Evolutionary conservation across 2,113 vertebrate genomes (phyloP).

Genomic region (Phalacrocorax carbo): DNA sequence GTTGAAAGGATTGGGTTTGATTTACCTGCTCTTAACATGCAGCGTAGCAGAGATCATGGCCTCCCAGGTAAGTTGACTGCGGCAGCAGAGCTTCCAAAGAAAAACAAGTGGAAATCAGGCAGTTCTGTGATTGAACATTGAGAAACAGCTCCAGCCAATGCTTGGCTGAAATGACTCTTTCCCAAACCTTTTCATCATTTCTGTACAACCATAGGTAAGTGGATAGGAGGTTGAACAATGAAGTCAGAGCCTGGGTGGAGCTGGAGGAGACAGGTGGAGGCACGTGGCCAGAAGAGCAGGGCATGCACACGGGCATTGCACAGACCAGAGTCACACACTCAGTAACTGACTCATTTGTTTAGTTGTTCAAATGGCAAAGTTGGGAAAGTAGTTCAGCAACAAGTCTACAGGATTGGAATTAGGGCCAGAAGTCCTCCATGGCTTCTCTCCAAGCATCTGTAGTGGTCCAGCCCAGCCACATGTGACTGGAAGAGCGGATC

Average conservation of each 20-base stretch:
- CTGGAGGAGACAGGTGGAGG: neutral
- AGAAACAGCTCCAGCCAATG: neutral
- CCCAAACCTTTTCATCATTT: neutral
- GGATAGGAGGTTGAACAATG: neutral
- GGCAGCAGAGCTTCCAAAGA: neutral
- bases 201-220: neutral
- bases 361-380: neutral
- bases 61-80: constrained; percentile 73
- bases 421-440: neutral
- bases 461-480: neutral
- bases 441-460: neutral
- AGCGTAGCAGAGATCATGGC: constrained; percentile 79
- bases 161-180: neutral
- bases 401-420: neutral
- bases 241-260: neutral
- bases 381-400: neutral
- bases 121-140: neutral
- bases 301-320: neutral
- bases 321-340: neutral
- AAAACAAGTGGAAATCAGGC: neutral
- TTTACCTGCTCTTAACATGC: constrained; percentile 83
- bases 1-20: constrained; percentile 72
- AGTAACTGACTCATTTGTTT: neutral
- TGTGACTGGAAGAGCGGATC: neutral
- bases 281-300: accelerated